phyloP scores from a whole-genome alignment of 35 echinoderm and acorn worm species.

The Strongylocentrotus purpuratus region DNA sequence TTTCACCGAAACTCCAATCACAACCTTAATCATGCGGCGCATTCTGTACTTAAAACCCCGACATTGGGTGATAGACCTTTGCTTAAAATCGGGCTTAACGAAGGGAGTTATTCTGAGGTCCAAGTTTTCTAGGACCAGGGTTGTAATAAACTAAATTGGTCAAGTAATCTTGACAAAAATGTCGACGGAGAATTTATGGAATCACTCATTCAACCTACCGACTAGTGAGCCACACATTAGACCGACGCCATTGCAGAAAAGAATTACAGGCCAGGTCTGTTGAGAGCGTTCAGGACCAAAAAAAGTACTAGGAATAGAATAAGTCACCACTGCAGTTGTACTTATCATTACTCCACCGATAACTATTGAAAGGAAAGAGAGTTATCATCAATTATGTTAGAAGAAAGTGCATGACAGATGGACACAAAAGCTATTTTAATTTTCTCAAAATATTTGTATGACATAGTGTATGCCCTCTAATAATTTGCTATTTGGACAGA shows the following conservation, averaged over 20 bases:
- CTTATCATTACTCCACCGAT: not conserved
- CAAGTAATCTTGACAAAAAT: too few species aligned
- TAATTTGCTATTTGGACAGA: too few species aligned
- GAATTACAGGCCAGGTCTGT: not conserved
- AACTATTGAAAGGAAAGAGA: not conserved
- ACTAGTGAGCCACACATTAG: not conserved
- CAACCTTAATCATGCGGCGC: too few species aligned
- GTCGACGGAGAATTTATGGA: not conserved
- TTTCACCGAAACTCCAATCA: too few species aligned
- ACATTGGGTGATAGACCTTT: too few species aligned
- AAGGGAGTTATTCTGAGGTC: too few species aligned
- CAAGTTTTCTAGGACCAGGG: too few species aligned
- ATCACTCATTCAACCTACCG: not conserved
- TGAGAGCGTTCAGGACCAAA: not conserved
- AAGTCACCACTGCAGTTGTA: not conserved
- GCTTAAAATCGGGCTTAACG: too few species aligned
- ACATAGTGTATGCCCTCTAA: too few species aligned
- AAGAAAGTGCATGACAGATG: not conserved
- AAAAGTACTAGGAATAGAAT: not conserved
- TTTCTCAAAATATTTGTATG: not conserved
- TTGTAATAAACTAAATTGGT: too few species aligned
- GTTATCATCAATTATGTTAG: not conserved
- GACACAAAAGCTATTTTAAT: not conserved
- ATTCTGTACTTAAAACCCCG: too few species aligned
- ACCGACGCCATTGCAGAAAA: not conserved